Base-by-base conservation (phyloP, 2,113 vertebrate genomes). In the Gyps fulvus region DNA sequence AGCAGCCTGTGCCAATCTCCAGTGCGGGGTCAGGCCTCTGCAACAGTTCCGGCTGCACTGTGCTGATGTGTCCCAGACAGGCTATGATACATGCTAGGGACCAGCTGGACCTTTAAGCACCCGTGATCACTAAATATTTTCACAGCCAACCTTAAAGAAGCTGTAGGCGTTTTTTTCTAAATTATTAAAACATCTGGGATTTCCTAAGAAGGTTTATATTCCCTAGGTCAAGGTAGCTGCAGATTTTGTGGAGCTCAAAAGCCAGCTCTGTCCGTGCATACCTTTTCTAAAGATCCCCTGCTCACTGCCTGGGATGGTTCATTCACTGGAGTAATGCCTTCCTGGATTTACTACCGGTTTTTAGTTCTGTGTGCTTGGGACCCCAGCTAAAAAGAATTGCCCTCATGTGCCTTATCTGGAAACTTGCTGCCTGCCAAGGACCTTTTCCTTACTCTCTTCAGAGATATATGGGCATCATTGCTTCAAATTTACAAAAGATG, bases 391-490 rank as follows among this genome's bases (percentile, higher is more conserved):
- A 76, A 70, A 62, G 50, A n/a, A 2, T 4, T 70, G 36, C 6
- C 22, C 11, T 84, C 3, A 0, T 38, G 23, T 47, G 36, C 70
- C 16, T 0, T 43, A 34, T 71, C 47, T 90, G 65, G 40, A 79
- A 89, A 47, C 47, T 21, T 77, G 10, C 43, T 72, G 58, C 17
- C 57, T 83, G n/a, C 40, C 34, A 58, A 69, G 55, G 62, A 58
- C 42, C n/a, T 89, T 77, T 77, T 59, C 49, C 25, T 38, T 36
- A 34, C 34, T 63, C 22, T 77, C n/a, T 50, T 62, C 32, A 16
- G 83, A 87, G 52, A 14, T 29, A 22, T 1, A 32, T 0, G 0
- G 32, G 8, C 2, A 2, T 55, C 9, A 2, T 47, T 87, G 43
- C 69, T 84, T 79, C 26, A 50, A 1, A 43, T 43, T 74, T 77